These are phyloP conservation scores for Drosophila kuntzei DNA, from an alignment of 2,888 invertebrate genomes.

Conservation along the genomic window DNA sequence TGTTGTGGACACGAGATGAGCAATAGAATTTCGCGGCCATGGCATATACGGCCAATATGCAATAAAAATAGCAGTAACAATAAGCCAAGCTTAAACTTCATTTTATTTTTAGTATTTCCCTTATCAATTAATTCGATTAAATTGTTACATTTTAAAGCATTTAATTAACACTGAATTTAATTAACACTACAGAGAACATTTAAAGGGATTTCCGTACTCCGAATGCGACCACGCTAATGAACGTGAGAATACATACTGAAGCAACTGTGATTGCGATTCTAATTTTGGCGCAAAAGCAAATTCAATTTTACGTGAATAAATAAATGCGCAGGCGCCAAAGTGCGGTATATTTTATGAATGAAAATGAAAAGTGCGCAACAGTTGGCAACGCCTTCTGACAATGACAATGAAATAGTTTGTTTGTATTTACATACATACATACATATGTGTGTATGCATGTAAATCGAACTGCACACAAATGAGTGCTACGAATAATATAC, in stretches of 20 bases:
- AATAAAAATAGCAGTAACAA: slow-evolving; percentile 14
- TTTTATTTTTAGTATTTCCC: slow-evolving; percentile 14
- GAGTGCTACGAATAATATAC: not conserved
- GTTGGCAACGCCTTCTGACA: slow-evolving; percentile 55
- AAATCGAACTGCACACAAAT: not conserved
- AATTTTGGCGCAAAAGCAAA: slow-evolving; percentile 68
- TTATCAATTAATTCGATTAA: slow-evolving; percentile 2
- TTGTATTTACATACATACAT: not conserved
- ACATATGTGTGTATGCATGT: not conserved
- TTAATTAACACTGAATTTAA: not conserved
- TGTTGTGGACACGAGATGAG: slow-evolving; percentile 64
- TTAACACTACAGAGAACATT: too few species aligned
- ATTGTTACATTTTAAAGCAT: slow-evolving; percentile 10
- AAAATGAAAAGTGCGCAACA: slow-evolving; percentile 62
- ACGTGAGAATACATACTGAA: slow-evolving; percentile 72
- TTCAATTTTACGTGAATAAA: slow-evolving; percentile 8
- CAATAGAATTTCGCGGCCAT: slow-evolving; percentile 55
- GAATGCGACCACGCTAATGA: slow-evolving; percentile 59
- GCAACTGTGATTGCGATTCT: slow-evolving; percentile 59
- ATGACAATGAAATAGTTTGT: slow-evolving; percentile 50
- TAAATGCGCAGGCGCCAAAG: slow-evolving; percentile 62
- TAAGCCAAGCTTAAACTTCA: slow-evolving; percentile 11
- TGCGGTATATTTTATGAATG: slow-evolving; percentile 65
- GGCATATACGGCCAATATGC: slow-evolving; percentile 7
- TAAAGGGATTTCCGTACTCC: too few species aligned